Percentiles rank a stretch among this genome's conserved stretches.
These are phyloP conservation scores for Torymus aiolomorphi DNA, from an alignment of 2,888 invertebrate genomes.

Conservation along the genomic window DNA sequence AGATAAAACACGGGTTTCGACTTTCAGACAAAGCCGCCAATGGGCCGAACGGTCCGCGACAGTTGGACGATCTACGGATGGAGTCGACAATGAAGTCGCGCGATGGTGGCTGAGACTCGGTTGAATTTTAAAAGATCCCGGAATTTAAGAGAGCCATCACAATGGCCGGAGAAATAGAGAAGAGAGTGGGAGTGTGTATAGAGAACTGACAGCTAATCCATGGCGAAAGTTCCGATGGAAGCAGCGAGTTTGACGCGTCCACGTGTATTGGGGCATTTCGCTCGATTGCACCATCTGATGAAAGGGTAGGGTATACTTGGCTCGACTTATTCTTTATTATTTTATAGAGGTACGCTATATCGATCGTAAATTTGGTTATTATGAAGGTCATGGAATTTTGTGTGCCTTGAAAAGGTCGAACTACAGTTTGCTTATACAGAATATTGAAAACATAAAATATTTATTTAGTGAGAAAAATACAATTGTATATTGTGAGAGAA, in stretches of 20 bases:
- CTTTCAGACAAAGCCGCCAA: constrained; percentile 64
- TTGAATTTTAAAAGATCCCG: constrained; percentile 59
- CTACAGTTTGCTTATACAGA: too few species aligned
- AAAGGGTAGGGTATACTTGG: too few species aligned
- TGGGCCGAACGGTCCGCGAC: constrained; percentile 57
- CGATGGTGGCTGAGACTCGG: constrained; percentile 2
- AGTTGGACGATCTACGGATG: constrained; percentile 60
- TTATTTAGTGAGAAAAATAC: too few species aligned
- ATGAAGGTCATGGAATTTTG: constrained; percentile 5
- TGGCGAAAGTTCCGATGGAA: constrained; percentile 35
- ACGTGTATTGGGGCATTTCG: too few species aligned
- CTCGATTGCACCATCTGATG: too few species aligned
- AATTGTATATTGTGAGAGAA: too few species aligned
- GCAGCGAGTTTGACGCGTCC: background rate
- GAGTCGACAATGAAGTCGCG: constrained; percentile 56
- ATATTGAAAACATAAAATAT: too few species aligned
- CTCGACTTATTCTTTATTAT: too few species aligned
- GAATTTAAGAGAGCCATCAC: constrained; percentile 57
- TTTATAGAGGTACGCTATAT: too few species aligned
- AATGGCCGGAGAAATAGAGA: constrained; percentile 42
- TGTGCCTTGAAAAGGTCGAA: too few species aligned
- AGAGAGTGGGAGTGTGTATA: constrained; percentile 28
- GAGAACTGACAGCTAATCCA: constrained; percentile 35
- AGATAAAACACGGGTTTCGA: constrained; percentile 68
- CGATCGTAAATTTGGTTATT: too few species aligned